Percentiles rank a stretch among this genome's conserved stretches.
phyloP scores from a whole-genome alignment of 2,113 vertebrate genomes.

The Albula glossodonta region DNA sequence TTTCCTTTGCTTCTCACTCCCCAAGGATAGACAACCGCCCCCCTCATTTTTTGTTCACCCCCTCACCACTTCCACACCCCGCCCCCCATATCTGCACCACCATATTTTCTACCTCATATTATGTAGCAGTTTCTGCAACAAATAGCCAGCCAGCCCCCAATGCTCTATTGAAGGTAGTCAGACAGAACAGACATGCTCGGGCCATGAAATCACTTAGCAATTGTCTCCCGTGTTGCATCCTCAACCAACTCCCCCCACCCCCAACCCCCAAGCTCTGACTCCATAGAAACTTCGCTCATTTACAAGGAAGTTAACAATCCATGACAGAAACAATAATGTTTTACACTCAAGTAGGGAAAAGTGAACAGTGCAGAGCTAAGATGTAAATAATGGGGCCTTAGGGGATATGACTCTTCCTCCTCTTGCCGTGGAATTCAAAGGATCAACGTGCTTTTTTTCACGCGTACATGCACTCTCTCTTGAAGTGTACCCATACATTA shows the following conservation, averaged over 20 bases:
- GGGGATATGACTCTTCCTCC: background rate
- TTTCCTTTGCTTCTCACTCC: background rate
- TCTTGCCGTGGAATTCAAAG: background rate
- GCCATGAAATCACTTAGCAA: too few species aligned
- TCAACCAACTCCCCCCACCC: background rate
- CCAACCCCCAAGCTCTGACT: background rate
- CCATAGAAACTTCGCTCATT: background rate
- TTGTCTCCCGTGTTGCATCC: too few species aligned
- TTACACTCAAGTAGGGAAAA: background rate
- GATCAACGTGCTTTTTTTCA: background rate
- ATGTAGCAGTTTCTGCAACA: too few species aligned
- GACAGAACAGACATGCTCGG: background rate
- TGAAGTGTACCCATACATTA: background rate
- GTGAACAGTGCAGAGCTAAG: background rate
- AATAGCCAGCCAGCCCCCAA: background rate
- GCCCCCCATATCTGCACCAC: background rate
- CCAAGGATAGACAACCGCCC: too few species aligned
- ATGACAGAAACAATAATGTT: background rate
- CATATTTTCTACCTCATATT: background rate
- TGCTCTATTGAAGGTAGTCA: background rate
- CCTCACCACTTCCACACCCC: too few species aligned
- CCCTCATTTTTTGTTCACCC: too few species aligned
- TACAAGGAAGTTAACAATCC: constrained; percentile 2
- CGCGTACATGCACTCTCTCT: background rate
- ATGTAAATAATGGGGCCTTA: background rate